A percentile compares a stretch with the other conserved stretches of the same genome.
Conservation (phyloP, 2,113 vertebrate species). For the Spilogale gracilis region DNA sequence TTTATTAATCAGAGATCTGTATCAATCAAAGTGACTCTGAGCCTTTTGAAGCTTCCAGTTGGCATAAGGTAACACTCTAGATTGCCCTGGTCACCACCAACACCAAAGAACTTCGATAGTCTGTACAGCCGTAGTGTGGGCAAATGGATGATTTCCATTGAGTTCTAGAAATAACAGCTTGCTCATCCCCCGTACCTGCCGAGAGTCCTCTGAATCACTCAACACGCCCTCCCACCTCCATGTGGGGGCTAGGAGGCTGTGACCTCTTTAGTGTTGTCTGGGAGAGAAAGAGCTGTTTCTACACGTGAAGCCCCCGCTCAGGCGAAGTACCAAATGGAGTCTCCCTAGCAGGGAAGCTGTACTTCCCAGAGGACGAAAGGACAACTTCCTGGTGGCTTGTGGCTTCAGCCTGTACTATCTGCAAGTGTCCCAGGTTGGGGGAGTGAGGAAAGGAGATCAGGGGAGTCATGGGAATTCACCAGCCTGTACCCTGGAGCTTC, state of each 20-base stretch:
- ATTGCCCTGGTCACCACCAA: background rate
- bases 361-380: background rate
- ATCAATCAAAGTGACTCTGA: background rate
- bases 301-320: background rate
- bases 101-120: background rate
- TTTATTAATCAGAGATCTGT: background rate
- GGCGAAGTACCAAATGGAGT: background rate
- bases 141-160: background rate
- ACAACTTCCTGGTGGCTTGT: background rate
- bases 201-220: background rate
- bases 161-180: background rate
- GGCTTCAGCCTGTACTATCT: background rate
- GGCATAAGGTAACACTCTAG: background rate
- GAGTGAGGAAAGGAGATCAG: too few relatives aligned
- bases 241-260: background rate
- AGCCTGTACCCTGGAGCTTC: background rate
- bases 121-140: background rate
- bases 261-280: background rate
- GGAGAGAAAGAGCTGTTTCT: background rate
- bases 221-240: background rate
- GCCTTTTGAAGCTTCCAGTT: conserved; percentile 52
- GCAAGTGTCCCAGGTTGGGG: background rate
- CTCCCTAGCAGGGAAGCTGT: background rate
- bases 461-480: background rate
- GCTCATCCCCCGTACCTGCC: background rate